phyloP scores from a whole-genome alignment of 2,888 invertebrate genomes.

The Lasioglossum figueresi region DNA sequence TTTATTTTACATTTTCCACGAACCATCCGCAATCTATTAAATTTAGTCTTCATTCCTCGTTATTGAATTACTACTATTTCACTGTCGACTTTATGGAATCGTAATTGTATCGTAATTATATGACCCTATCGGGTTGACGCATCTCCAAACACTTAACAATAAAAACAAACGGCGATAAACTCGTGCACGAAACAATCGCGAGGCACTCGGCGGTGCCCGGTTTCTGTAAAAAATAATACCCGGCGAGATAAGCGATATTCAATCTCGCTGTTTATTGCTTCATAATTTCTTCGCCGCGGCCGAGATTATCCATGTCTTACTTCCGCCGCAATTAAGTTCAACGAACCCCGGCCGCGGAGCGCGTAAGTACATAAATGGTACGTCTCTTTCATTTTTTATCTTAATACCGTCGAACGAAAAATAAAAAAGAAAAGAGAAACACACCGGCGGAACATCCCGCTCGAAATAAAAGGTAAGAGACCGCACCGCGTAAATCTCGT shows the following conservation, averaged over 20 bases:
- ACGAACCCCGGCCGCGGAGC: not conserved
- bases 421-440: not conserved
- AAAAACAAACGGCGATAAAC: not conserved
- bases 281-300: not conserved
- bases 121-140: not conserved
- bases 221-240: not conserved
- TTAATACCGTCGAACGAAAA: conserved; percentile 20
- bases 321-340: conserved; percentile 5
- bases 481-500: conserved; percentile 34
- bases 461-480: conserved; percentile 10
- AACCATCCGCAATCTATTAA: not conserved
- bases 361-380: conserved; percentile 4
- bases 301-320: not conserved
- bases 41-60: not conserved
- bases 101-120: not conserved
- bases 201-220: not conserved
- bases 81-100: not conserved
- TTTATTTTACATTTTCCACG: too few species aligned
- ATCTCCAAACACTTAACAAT: not conserved
- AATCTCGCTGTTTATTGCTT: not conserved
- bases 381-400: conserved; percentile 10
- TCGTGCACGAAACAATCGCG: not conserved
- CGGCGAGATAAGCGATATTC: not conserved
- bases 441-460: not conserved
- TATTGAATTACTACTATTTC: not conserved